Conservation (phyloP, 2,888 invertebrate genomes). For the Thumatha senex region DNA sequence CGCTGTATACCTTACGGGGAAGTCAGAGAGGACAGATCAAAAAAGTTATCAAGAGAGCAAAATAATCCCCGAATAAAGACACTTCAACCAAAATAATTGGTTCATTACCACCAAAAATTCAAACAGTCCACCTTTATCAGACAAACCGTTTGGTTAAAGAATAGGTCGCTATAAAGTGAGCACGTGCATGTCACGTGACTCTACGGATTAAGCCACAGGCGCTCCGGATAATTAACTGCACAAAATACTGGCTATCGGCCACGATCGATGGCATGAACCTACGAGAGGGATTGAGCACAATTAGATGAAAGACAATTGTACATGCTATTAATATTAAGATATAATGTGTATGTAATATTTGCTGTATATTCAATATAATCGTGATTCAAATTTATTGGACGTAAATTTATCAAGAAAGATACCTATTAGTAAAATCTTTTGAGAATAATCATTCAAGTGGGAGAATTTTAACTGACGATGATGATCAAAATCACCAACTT, state of each 20-base stretch:
- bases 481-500: no score
- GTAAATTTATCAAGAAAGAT: no score
- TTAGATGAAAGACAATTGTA: slow-evolving; percentile 45
- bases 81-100: slow-evolving; percentile 31
- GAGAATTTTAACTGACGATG: no score
- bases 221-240: slow-evolving; percentile 79
- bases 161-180: slow-evolving; percentile 51
- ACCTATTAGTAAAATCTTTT: no score
- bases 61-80: slow-evolving; percentile 4
- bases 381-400: no score
- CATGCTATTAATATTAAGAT: slow-evolving; percentile 30
- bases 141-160: slow-evolving; percentile 45
- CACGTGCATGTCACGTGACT: slow-evolving; percentile 81
- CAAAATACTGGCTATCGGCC: slow-evolving; percentile 69
- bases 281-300: slow-evolving; percentile 39
- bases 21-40: no score
- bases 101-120: slow-evolving; percentile 31
- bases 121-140: slow-evolving; percentile 21
- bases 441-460: no score
- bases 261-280: slow-evolving; percentile 60
- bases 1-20: no score
- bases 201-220: slow-evolving; percentile 71
- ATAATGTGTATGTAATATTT: no score
- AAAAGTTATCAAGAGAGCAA: not conserved
- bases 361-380: no score